Base-by-base conservation (phyloP, 2,888 invertebrate genomes). In the Andricus quercusramuli region DNA sequence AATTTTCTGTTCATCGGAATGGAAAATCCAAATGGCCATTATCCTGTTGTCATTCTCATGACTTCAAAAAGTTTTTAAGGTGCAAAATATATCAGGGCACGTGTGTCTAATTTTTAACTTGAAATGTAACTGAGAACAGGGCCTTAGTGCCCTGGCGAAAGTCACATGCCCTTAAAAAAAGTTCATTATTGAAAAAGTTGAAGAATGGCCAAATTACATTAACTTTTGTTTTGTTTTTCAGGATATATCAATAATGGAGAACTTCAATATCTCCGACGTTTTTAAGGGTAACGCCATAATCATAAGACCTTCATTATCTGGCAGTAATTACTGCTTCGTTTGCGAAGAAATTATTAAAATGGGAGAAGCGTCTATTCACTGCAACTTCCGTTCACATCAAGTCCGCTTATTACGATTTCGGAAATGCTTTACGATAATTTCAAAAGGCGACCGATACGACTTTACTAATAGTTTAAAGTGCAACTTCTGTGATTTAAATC, bases 231-330 rank as follows among this genome's bases (percentile, higher is more conserved):
- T 2, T 20, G 56, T 56, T 56, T 56, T n/a, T 11, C n/a, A 56
- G 56, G n/a, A n/a, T 56, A 20, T 51, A 56, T 47, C 17, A 17
- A 47, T 47, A 56, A 56, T 56, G 56, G 56, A 56, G 56, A 56
- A 56, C 56, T 56, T 56, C 11, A 56, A n/a, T 56, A 56, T 56
- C 56, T 56, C 56, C 9, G 56, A 56, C 3, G 20, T 56, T n/a
- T 56, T 56, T 11, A 56, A 56, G 11, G 56, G 56, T 11, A 56
- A 56, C 56, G 56, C 56, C n/a, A 56, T 56, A 56, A 56, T 56
- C 56, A 56, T 56, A 56, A 56, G n/a, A 9, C 56, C 56, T n/a
- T 56, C 56, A 56, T 56, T 56, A n/a, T 56, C 56, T 56, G 56
- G 56, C n/a, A 56, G 11, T n/a, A 56, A 56, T n/a, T n/a, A 56